Evolutionary conservation across 2,888 invertebrate species (phyloP).

Genomic region (Andrena praecox): DNA sequence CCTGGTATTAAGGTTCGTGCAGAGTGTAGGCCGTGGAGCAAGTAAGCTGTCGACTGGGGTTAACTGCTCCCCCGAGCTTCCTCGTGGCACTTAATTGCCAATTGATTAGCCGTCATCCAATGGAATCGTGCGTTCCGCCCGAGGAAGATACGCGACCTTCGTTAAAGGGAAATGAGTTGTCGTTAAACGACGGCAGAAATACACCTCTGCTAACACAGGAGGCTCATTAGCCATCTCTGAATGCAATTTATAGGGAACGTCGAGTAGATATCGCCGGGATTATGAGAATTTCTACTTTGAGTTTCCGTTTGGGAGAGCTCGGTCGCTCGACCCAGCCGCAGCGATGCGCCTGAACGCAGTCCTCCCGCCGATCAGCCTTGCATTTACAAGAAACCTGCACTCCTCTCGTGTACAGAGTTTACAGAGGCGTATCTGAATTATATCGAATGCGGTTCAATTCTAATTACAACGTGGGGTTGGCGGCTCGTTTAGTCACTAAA

Average conservation of each 20-base stretch:
- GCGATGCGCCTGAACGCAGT: slow-evolving; percentile 44
- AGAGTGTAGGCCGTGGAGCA: slow-evolving; percentile 47
- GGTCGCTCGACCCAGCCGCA: neutral
- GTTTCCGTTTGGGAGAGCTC: too few species aligned
- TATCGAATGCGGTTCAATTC: too few species aligned
- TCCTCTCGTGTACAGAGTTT: neutral
- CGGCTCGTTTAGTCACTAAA: too few species aligned
- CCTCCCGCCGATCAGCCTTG: slow-evolving; percentile 51
- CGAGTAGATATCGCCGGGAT: too few species aligned
- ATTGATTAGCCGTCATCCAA: slow-evolving; percentile 36
- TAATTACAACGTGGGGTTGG: too few species aligned
- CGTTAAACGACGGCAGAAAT: too few species aligned
- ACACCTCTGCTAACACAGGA: neutral
- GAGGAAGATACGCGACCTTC: neutral
- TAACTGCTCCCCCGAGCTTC: slow-evolving; percentile 55
- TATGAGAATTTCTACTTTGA: too few species aligned
- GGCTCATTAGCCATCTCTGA: neutral
- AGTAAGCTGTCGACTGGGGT: slow-evolving; percentile 64
- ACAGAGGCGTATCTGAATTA: too few species aligned
- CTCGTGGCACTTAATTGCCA: slow-evolving; percentile 30
- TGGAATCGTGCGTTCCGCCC: slow-evolving; percentile 31
- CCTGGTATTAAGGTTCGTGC: slow-evolving; percentile 50
- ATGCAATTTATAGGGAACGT: neutral
- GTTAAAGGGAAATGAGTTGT: neutral
- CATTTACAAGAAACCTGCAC: slow-evolving; percentile 37